Evolutionary conservation across 1,140 invertebrate species (phyloP).

Genomic region (Diachasmimorpha longicaudata): DNA sequence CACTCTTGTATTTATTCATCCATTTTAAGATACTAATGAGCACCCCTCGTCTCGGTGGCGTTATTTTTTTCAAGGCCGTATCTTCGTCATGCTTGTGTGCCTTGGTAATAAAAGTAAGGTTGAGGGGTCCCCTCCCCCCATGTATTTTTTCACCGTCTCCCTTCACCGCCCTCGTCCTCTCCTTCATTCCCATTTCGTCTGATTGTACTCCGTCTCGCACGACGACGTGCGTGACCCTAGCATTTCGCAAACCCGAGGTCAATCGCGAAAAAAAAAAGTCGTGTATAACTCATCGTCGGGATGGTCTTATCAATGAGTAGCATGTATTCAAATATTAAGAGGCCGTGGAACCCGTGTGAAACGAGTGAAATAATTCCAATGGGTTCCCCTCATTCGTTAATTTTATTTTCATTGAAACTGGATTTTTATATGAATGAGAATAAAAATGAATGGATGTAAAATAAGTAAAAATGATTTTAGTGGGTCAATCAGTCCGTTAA

Average conservation of each 20-base stretch:
- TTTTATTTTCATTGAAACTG: no score
- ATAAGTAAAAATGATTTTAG: no score
- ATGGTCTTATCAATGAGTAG: not conserved
- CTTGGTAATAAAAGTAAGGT: constrained; percentile 20
- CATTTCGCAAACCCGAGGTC: not conserved
- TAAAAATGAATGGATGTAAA: no score
- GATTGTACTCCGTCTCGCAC: not conserved
- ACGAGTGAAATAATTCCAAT: no score
- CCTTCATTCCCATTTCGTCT: not conserved
- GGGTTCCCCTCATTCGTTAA: no score
- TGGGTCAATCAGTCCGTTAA: no score
- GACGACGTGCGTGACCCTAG: not conserved
- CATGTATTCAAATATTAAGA: not conserved
- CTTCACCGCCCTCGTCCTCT: not conserved
- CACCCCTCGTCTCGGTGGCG: constrained; percentile 17
- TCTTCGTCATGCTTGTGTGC: constrained; percentile 33
- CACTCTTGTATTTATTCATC: not conserved
- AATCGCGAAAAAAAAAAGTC: not conserved
- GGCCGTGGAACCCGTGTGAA: no score
- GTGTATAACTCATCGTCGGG: not conserved
- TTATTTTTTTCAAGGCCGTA: constrained; percentile 40
- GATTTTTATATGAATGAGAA: no score
- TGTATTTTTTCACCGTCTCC: not conserved
- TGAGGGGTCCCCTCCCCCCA: not conserved
- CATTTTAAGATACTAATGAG: not conserved